Evolutionary conservation across 2,797 vertebrate genomes (phyloP), one percentile per base, ranked within the genome.

Genomic region (Xerus rutilus): DNA sequence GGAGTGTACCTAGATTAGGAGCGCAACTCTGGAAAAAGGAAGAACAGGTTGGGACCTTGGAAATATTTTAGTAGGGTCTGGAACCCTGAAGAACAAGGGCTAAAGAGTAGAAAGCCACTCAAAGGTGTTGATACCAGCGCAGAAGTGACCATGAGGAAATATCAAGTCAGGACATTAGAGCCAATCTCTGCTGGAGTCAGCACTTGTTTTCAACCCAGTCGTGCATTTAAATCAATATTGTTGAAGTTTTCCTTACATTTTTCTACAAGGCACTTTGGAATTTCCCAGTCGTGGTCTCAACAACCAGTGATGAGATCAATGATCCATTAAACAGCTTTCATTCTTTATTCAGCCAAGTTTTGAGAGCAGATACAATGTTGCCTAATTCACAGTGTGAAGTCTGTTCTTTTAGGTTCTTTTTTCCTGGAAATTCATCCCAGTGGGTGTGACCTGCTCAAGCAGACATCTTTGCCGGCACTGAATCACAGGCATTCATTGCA

Each of bases 401-500:
- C n/a, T 52, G 28, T 76, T 81, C 54, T 59, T 11, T 62, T 73
- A 52, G 21, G 25, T 76, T 92, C 3, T 76, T 64, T 49, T 70
- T 43, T 72, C 47, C 83, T 45, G 23, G 62, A 84, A 89, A 85
- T 69, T 54, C 54, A 94, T 45, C 70, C 78, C 67, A 78, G 65
- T 30, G 81, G 86, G 77, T 96, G 93, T 94, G 91, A 84, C 86
- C 69, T 64, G 52, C 43, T 93, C 74, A 13, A 57, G 72, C 94
- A 92, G 90, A 91, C 45, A 74, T 15, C 23, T 72, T 59, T 32
- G 72, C 81, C 18, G 77, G 59, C 57, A 32, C 69, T 93, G 72
- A 98, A 94, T 97, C 96, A 96, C 81, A 64, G 77, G 59, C 13
- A 57, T 81, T 72, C 59, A 86, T 86, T 93, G 49, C 1, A 30